Conservation (phyloP, 2,797 vertebrate genomes). For the Danio aesculapii region DNA sequence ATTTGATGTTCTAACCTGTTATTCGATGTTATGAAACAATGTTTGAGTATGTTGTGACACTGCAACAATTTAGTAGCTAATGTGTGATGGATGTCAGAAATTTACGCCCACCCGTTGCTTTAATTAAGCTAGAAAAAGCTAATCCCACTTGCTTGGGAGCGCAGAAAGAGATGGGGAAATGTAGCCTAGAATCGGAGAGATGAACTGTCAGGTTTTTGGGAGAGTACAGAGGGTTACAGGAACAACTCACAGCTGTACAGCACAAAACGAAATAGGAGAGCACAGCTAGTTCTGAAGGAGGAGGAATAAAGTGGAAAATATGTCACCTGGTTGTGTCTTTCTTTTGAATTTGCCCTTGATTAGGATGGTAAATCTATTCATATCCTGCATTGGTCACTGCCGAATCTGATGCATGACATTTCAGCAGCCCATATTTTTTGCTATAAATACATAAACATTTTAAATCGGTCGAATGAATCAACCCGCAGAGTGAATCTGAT, state of each 20-base stretch:
- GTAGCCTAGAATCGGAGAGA: conserved; percentile 13
- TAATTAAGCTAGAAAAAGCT: conserved; percentile 41
- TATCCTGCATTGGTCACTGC: conserved; percentile 20
- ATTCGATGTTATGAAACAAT: conserved; percentile 45
- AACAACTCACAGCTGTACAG: not conserved
- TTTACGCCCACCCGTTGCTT: conserved; percentile 24
- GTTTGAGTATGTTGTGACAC: conserved; percentile 38
- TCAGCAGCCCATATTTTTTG: conserved; percentile 3
- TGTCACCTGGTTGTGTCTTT: conserved; percentile 32
- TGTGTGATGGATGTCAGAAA: conserved; percentile 41
- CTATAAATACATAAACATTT: conserved; percentile 14
- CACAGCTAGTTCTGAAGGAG: conserved; percentile 7
- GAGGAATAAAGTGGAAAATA: conserved; percentile 17
- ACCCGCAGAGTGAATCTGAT: conserved; percentile 2
- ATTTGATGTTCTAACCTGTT: conserved; percentile 16
- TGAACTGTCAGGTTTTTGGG: not conserved
- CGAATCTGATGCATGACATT: conserved; percentile 18
- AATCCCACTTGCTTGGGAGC: conserved; percentile 22
- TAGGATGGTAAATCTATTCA: conserved; percentile 24
- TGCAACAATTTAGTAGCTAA: conserved; percentile 33
- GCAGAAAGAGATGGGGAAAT: conserved; percentile 7
- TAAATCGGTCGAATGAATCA: conserved; percentile 5
- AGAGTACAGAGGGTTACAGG: not conserved
- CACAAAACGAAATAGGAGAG: not conserved
- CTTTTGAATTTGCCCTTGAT: conserved; percentile 19